phyloP scores from a whole-genome alignment of 1,140 invertebrate species.

The Patella vulgata region DNA sequence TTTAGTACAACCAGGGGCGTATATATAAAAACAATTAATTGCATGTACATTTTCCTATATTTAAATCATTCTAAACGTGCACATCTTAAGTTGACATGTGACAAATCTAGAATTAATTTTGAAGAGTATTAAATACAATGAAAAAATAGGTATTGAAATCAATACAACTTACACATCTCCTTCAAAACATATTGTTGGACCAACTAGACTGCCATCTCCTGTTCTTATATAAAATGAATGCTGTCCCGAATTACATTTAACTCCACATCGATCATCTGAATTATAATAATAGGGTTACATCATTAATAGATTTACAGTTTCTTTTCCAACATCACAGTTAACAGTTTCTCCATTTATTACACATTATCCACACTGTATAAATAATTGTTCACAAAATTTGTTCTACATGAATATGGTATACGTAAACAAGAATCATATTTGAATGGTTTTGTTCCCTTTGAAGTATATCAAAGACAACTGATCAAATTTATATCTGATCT shows the following conservation, averaged over 20 bases:
- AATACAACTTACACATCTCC: slow-evolving; percentile 47
- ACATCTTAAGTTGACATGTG: too few species aligned
- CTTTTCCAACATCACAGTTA: not conserved
- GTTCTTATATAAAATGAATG: slow-evolving; percentile 51
- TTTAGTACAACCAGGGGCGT: too few species aligned
- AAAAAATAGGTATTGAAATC: too few species aligned
- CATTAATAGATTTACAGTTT: not conserved
- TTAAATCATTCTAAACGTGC: too few species aligned
- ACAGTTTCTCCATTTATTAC: not conserved
- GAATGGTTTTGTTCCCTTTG: too few species aligned
- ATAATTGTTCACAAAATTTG: not conserved
- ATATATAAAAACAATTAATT: too few species aligned
- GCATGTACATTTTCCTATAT: too few species aligned
- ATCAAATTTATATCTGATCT: too few species aligned
- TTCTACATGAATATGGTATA: not conserved
- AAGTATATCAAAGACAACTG: too few species aligned
- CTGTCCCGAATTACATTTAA: slow-evolving; percentile 36
- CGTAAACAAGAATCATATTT: not conserved
- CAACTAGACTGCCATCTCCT: slow-evolving; percentile 38
- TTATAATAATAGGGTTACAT: not conserved
- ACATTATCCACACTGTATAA: not conserved
- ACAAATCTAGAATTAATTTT: too few species aligned
- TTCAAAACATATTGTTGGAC: slow-evolving; percentile 50
- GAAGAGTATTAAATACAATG: too few species aligned
- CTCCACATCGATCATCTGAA: slow-evolving; percentile 35